Conservation (phyloP, 1,140 invertebrate species). For the Pogonus chalceus region DNA sequence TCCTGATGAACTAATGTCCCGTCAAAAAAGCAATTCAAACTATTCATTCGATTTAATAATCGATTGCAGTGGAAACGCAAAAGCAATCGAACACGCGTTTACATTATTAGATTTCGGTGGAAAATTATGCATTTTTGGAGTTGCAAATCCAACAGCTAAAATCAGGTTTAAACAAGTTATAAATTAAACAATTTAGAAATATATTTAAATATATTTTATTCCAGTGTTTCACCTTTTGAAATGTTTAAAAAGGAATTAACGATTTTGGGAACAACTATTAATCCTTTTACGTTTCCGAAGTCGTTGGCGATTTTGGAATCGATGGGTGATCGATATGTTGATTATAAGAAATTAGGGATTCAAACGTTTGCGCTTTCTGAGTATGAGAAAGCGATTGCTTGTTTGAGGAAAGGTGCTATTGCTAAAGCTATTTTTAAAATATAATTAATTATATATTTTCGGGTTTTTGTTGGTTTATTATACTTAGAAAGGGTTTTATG, state of each 20-base stretch:
- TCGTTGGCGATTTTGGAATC: constrained; percentile 48
- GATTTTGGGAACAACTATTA: constrained; percentile 53
- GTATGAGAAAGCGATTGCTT: constrained; percentile 45
- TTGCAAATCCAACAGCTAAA: constrained; percentile 38
- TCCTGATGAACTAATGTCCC: constrained; percentile 43
- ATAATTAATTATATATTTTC: not conserved
- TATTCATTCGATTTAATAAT: constrained; percentile 48
- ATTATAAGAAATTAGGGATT: constrained; percentile 54
- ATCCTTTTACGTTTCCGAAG: constrained; percentile 54
- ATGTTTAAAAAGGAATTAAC: constrained; percentile 54
- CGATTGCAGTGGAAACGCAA: constrained; percentile 54
- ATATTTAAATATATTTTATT: constrained; percentile 24
- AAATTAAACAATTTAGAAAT: not conserved
- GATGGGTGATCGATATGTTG: constrained; percentile 51
- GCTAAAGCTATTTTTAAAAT: constrained; percentile 58
- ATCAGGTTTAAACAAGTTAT: constrained; percentile 28
- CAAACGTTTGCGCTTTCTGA: constrained; percentile 46
- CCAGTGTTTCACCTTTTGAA: constrained; percentile 46
- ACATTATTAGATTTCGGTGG: constrained; percentile 38
- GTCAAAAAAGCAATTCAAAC: constrained; percentile 26
- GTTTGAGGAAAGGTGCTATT: constrained; percentile 46
- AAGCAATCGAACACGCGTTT: constrained; percentile 44
- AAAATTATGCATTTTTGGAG: constrained; percentile 47
- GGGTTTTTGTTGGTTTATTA: not conserved
- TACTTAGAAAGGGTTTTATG: not conserved